Evolutionary conservation across 2,113 vertebrate species (phyloP).

Genomic region (Neofelis nebulosa): DNA sequence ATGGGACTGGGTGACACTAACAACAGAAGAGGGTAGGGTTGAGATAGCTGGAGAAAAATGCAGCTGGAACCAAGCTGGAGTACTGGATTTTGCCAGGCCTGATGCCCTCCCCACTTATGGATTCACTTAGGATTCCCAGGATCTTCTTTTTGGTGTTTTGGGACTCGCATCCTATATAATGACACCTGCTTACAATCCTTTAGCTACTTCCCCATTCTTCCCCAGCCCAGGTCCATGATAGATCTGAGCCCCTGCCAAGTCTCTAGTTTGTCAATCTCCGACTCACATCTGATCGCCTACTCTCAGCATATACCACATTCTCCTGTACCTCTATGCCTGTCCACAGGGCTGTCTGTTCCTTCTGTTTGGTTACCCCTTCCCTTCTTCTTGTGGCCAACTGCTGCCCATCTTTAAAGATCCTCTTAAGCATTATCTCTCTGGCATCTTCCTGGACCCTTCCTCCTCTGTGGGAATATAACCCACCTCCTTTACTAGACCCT

Average conservation of each 20-base stretch:
- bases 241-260: not conserved
- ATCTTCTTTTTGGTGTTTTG: not conserved
- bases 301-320: not conserved
- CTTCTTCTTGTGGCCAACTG: not conserved
- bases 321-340: not conserved
- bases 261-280: not conserved
- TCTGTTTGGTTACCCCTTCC: not conserved
- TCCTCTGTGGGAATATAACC: not conserved
- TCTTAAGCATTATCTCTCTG: not conserved
- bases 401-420: conserved; percentile 3
- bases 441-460: not conserved
- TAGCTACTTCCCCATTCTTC: not conserved
- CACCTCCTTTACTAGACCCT: not conserved
- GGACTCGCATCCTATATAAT: not conserved
- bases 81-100: not conserved
- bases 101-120: not conserved
- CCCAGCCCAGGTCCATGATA: not conserved
- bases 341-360: not conserved
- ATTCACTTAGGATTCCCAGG: not conserved
- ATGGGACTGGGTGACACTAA: not conserved
- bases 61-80: not conserved
- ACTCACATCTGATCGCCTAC: not conserved
- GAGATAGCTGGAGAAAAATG: not conserved
- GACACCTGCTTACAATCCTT: conserved; percentile 3
- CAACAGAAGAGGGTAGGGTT: not conserved